These are phyloP conservation scores for Acanthiza pusilla DNA, from an alignment of 2,797 vertebrate species.

Conservation along the genomic window DNA sequence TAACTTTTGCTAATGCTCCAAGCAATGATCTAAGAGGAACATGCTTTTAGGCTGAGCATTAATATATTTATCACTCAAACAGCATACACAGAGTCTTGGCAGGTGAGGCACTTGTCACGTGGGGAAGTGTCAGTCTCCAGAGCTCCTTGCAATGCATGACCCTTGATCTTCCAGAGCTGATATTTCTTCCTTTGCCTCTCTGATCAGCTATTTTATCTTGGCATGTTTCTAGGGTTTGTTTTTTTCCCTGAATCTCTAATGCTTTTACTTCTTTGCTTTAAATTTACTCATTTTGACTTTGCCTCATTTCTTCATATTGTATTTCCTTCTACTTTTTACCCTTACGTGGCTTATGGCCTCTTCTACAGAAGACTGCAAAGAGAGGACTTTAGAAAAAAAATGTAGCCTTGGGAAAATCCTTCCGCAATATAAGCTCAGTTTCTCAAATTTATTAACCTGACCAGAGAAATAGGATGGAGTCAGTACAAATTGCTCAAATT, in stretches of 20 bases:
- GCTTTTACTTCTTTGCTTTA: not conserved
- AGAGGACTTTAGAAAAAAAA: not conserved
- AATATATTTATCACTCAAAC: not conserved
- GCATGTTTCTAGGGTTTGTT: rapidly evolving
- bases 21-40: not conserved
- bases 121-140: not conserved
- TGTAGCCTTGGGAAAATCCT: not conserved
- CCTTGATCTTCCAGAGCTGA: not conserved
- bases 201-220: not conserved
- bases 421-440: not conserved
- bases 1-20: not conserved
- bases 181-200: not conserved
- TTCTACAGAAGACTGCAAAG: not conserved
- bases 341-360: not conserved
- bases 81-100: not conserved
- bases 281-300: not conserved
- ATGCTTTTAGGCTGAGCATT: not conserved
- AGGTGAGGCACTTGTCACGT: rapidly evolving
- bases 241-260: not conserved
- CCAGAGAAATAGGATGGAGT: not conserved
- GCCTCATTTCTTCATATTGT: not conserved
- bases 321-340: not conserved
- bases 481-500: not conserved
- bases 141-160: not conserved
- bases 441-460: not conserved